Conservation (phyloP, 2,888 invertebrate genomes). For the Meiosimyza decipiens region DNA sequence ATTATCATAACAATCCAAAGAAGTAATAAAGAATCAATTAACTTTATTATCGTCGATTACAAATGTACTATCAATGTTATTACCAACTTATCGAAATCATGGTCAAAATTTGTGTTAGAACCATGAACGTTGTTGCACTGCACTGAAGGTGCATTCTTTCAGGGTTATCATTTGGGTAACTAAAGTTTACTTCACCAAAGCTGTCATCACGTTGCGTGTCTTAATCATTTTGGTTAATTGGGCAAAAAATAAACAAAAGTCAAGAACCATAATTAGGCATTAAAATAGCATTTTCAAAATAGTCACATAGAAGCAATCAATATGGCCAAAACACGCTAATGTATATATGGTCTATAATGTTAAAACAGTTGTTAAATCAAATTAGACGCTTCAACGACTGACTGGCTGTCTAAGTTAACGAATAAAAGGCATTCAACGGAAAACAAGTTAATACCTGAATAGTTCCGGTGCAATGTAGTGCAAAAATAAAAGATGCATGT, state of each 20-base stretch:
- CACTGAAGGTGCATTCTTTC: slow-evolving; percentile 9
- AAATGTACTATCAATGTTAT: slow-evolving; percentile 1
- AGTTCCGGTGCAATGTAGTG: too few relatives aligned
- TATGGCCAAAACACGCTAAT: neutral
- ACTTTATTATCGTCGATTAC: too few relatives aligned
- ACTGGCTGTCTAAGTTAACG: slow-evolving; percentile 28
- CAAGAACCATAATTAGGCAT: neutral
- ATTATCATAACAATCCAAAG: too few relatives aligned
- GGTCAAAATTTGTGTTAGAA: slow-evolving; percentile 7
- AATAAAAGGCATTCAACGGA: neutral
- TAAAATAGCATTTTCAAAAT: neutral
- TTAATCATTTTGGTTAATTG: slow-evolving; percentile 1
- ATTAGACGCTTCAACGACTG: slow-evolving; percentile 28
- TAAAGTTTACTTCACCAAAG: neutral
- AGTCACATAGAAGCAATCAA: neutral
- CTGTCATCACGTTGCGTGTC: slow-evolving; percentile 16
- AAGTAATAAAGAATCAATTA: too few relatives aligned
- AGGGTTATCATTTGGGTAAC: slow-evolving; percentile 15
- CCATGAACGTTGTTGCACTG: neutral
- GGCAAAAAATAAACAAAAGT: neutral
- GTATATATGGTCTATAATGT: slow-evolving; percentile 27
- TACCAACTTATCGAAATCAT: slow-evolving; percentile 24
- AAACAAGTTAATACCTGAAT: neutral
- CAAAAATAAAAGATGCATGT: too few relatives aligned
- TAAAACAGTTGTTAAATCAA: slow-evolving; percentile 35